A percentile compares a stretch with the other conserved stretches of the same genome.
Evolutionary conservation across 2,797 vertebrate species (phyloP).

Genomic region (Siniperca scherzeri): DNA sequence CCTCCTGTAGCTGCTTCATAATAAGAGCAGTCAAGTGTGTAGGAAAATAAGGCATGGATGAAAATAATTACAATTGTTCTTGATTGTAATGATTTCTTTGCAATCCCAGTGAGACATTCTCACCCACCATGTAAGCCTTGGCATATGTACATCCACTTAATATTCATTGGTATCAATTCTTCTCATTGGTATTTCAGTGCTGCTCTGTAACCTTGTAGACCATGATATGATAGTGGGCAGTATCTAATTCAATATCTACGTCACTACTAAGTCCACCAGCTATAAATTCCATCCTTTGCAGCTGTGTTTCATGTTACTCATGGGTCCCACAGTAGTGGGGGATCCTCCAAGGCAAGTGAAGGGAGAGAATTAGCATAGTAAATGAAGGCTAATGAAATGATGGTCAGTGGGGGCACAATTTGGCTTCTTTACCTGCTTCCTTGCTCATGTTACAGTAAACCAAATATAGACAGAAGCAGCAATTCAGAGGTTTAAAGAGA

Average conservation of each 20-base stretch:
- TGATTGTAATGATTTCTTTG: background rate
- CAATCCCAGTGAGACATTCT: background rate
- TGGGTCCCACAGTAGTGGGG: background rate
- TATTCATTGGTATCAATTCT: background rate
- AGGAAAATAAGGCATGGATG: background rate
- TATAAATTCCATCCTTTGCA: slow-evolving; percentile 15
- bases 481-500: background rate
- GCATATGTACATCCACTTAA: background rate
- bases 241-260: background rate
- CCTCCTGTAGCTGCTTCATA: background rate
- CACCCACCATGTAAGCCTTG: background rate
- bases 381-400: slow-evolving; percentile 42
- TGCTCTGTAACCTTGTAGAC: background rate
- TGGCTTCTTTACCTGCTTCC: slow-evolving; percentile 8
- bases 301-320: slow-evolving; percentile 3
- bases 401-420: slow-evolving; percentile 28
- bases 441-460: slow-evolving; percentile 22
- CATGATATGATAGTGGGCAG: background rate
- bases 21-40: background rate
- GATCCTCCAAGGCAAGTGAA: slow-evolving; percentile 25
- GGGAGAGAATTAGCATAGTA: slow-evolving; percentile 29
- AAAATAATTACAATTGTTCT: background rate
- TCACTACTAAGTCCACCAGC: slow-evolving; percentile 5
- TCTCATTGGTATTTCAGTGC: background rate
- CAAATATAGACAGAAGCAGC: slow-evolving; percentile 19